Evolutionary conservation across 1,140 invertebrate genomes (phyloP), one percentile per base, ranked within the genome.

Genomic region (Tyrophagus putrescentiae): DNA sequence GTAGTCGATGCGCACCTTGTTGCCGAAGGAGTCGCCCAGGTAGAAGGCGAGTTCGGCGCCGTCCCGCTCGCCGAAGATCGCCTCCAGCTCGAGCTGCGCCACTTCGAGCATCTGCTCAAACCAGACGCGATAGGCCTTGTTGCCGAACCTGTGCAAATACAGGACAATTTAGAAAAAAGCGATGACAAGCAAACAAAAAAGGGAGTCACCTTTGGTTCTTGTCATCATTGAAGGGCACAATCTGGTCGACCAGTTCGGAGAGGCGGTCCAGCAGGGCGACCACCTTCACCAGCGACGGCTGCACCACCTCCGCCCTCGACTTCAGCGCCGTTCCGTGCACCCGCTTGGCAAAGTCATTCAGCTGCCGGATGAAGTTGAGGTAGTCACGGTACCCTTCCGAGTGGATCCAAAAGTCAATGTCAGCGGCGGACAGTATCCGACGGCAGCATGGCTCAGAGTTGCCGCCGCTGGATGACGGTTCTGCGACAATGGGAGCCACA

Each of bases 1-100:
- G 77, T 98, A 99, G 73, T 99, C 96, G 66, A 99, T 98, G 66
- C 96, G 77, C 4, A 90, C 97, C 21, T 83, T 75, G 78, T 99
- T 98, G 6, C 96, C 96, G 77, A 99, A 88, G 60, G 85, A 80
- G 72, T 99, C 94, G 33, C 81, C 75, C 13, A 99, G 76, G 73
- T 99, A 99, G 1, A 80, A 72, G 64, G 79, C 75, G 48, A 98
- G 75, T 76, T 99, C 96, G 53, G 79, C 76, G 64, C 76, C 70
- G 67, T 89, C 79, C 60, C 81, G 73, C 61, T 74, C 72, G 21
- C 83, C 80, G 45, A 95, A 71, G 7, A 80, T 75, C 64, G 79
- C 71, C 68, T 81, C 77, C 0, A 91, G 66, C 52, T 85, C 69
- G 27, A 72, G 68, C 45, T 75, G 72, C 27, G 77, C 72, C 63